These are phyloP conservation scores for Philypnodon macrostomus DNA, from an alignment of 2,797 vertebrate species.

Conservation along the genomic window DNA sequence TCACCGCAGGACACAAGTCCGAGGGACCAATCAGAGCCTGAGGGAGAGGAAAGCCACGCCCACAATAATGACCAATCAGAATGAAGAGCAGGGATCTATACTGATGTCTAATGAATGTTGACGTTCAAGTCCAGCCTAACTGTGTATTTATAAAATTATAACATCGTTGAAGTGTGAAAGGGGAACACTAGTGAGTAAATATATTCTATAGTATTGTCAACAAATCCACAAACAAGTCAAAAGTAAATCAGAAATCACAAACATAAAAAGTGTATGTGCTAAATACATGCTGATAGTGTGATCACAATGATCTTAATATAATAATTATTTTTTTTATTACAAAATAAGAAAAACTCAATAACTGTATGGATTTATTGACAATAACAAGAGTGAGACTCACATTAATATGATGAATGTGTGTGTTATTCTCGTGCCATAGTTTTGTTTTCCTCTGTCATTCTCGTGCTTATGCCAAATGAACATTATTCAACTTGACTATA, in stretches of 20 bases:
- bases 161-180: conserved; percentile 37
- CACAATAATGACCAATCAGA: conserved; percentile 76
- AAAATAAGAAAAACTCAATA: background rate
- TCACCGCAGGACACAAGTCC: conserved; percentile 47
- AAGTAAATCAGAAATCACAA: background rate
- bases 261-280: too few relatives aligned
- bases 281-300: background rate
- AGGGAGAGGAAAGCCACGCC: conserved; percentile 58
- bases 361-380: conserved; percentile 2
- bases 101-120: conserved; percentile 52
- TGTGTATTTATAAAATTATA: conserved; percentile 37
- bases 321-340: too few relatives aligned
- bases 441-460: conserved; percentile 38
- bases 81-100: conserved; percentile 58
- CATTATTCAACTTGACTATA: conserved; percentile 40
- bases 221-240: conserved; percentile 11
- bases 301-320: background rate
- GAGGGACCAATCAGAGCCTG: conserved; percentile 59
- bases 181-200: conserved; percentile 14
- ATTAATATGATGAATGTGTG: conserved; percentile 7
- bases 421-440: conserved; percentile 47
- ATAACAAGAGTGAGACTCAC: conserved; percentile 19
- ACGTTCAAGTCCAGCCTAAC: conserved; percentile 57
- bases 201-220: conserved; percentile 17
- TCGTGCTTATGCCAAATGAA: conserved; percentile 55